These are phyloP conservation scores for Takifugu flavidus DNA, from an alignment of 2,113 vertebrate genomes.

Conservation along the genomic window DNA sequence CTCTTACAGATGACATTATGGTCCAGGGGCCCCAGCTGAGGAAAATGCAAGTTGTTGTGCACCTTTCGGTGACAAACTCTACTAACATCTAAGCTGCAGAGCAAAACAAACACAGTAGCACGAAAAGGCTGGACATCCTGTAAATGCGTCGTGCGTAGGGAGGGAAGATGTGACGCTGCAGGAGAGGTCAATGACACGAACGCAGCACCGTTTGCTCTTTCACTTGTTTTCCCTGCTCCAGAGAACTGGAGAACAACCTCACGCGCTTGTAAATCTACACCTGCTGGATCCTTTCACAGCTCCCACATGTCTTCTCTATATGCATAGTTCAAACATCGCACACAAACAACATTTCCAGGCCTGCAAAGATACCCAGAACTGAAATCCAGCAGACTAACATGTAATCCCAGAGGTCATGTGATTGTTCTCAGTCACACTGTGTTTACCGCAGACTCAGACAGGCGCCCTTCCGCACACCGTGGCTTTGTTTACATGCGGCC, in stretches of 20 bases:
- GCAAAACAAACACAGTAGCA: conserved; percentile 37
- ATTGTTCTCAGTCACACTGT: conserved; percentile 29
- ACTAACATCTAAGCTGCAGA: conserved; percentile 21
- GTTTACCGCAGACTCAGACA: conserved; percentile 40
- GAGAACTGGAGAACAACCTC: too few species aligned
- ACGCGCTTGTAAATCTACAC: neutral
- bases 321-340: neutral
- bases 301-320: neutral
- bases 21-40: neutral
- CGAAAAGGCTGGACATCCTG: conserved; percentile 15
- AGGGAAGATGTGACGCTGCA: conserved; percentile 13
- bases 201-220: neutral
- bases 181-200: conserved; percentile 40
- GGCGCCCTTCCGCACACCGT: conserved; percentile 41
- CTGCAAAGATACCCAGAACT: conserved; percentile 8
- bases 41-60: conserved; percentile 14
- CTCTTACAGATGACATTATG: conserved; percentile 8
- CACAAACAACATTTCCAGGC: conserved; percentile 7
- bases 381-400: conserved; percentile 32
- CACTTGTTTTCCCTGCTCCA: too few species aligned
- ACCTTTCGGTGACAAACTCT: conserved; percentile 34
- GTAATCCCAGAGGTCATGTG: conserved; percentile 27
- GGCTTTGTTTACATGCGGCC: conserved; percentile 64
- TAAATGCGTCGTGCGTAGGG: neutral
- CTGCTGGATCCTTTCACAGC: neutral